A percentile compares a stretch with the other conserved stretches of the same genome.
These are phyloP conservation scores for Oegoconia quadripuncta DNA, from an alignment of 2,888 invertebrate genomes.

Conservation along the genomic window DNA sequence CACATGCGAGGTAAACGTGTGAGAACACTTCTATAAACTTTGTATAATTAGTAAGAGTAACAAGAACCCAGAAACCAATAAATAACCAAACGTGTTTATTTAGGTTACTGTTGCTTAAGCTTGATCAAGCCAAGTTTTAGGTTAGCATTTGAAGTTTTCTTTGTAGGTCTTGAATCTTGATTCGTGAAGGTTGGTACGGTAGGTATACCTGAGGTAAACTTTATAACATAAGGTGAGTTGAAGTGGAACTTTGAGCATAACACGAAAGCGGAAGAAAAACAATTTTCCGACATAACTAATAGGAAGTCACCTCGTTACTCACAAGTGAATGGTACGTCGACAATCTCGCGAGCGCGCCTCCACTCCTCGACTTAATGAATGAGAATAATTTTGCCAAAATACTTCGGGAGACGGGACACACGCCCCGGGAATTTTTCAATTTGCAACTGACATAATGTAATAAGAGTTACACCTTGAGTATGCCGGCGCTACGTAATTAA, in stretches of 20 bases:
- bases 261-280: conserved; percentile 63
- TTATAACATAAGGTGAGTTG: background rate
- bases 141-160: background rate
- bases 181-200: too few species aligned
- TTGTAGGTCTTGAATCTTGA: background rate
- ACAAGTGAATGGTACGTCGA: conserved; percentile 73
- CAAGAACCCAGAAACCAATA: background rate
- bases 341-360: conserved; percentile 69
- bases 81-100: background rate
- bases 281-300: conserved; percentile 74
- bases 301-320: conserved; percentile 76
- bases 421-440: conserved; percentile 79
- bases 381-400: conserved; percentile 78
- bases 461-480: conserved; percentile 76
- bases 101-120: too few species aligned
- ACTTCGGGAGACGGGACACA: conserved; percentile 76
- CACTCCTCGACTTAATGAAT: conserved; percentile 76
- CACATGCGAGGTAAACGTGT: background rate
- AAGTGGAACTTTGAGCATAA: conserved; percentile 5
- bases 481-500: conserved; percentile 75
- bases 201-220: background rate
- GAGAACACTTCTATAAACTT: too few species aligned
- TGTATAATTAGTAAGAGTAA: background rate
- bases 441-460: conserved; percentile 78
- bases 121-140: background rate